Conservation (phyloP, 2,888 invertebrate species). For the Parapristionchus giblindavisi region DNA sequence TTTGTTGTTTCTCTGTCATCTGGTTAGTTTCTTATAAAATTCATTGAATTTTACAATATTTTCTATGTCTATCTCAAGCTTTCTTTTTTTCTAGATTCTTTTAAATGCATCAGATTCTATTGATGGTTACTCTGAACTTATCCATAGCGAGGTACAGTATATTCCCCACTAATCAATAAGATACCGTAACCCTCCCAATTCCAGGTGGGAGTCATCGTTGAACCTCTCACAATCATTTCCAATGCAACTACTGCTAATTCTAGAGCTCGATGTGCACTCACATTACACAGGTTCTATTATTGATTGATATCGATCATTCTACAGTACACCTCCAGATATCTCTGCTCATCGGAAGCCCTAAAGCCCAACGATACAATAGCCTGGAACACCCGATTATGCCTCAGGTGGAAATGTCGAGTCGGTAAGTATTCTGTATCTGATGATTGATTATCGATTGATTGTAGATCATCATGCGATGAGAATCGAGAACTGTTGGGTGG, state of each 20-base stretch:
- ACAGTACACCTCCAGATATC: slow-evolving; percentile 13
- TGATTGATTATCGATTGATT: neutral
- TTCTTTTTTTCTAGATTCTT: slow-evolving; percentile 8
- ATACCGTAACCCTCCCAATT: neutral
- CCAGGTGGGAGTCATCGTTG: slow-evolving; percentile 34
- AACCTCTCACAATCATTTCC: slow-evolving; percentile 32
- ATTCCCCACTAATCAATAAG: neutral
- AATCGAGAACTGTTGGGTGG: slow-evolving; percentile 37
- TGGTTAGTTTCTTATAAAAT: too few species aligned
- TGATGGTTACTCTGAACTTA: slow-evolving; percentile 38
- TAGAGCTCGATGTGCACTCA: slow-evolving; percentile 35
- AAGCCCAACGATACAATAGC: slow-evolving; percentile 35
- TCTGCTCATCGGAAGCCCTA: slow-evolving; percentile 25
- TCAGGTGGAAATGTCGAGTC: slow-evolving; percentile 35
- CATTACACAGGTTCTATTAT: slow-evolving; percentile 26
- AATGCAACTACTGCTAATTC: slow-evolving; percentile 34
- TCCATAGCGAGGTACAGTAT: slow-evolving; percentile 30
- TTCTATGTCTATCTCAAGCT: neutral
- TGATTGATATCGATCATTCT: neutral
- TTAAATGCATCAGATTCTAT: neutral
- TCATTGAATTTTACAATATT: too few species aligned
- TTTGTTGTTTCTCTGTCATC: too few species aligned
- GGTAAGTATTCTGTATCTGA: slow-evolving; percentile 14
- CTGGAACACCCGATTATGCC: slow-evolving; percentile 37
- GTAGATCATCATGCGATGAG: slow-evolving; percentile 35